Evolutionary conservation across 2,888 invertebrate genomes (phyloP).

Genomic region (Spilosoma lubricipeda): DNA sequence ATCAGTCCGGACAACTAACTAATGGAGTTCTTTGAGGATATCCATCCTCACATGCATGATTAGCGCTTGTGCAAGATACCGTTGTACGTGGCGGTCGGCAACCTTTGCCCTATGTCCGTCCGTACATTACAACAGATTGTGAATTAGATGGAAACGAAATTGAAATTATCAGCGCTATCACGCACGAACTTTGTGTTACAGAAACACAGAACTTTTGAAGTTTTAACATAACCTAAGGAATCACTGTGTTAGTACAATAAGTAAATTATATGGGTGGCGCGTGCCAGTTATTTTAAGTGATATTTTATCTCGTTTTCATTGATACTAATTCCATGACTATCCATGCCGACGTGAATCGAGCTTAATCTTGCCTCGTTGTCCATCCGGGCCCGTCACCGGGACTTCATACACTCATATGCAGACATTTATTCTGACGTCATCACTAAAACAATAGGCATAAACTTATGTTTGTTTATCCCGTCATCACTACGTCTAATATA

Average conservation of each 20-base stretch:
- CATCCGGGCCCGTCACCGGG: conserved; percentile 3
- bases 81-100: conserved; percentile 19
- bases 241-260: conserved; percentile 57
- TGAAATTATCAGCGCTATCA: conserved; percentile 16
- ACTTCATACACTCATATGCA: conserved; percentile 8
- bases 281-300: conserved; percentile 46
- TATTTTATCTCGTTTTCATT: conserved; percentile 29
- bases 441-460: conserved; percentile 18
- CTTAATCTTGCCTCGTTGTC: conserved; percentile 42
- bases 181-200: conserved; percentile 29
- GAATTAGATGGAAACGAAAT: conserved; percentile 21
- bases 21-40: conserved; percentile 71
- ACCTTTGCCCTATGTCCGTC: conserved; percentile 14
- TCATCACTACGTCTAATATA: conserved; percentile 23
- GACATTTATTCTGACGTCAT: conserved; percentile 4
- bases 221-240: conserved; percentile 35
- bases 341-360: conserved; percentile 41
- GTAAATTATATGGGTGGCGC: conserved; percentile 47
- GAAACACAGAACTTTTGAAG: conserved; percentile 34
- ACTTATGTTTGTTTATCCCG: conserved; percentile 18
- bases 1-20: conserved; percentile 67
- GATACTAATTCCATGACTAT: conserved; percentile 22
- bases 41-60: conserved; percentile 63
- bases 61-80: conserved; percentile 47
- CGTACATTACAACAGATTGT: conserved; percentile 9